Evolutionary conservation across 2,113 vertebrate genomes (phyloP).

Genomic region (Nibea albiflora): DNA sequence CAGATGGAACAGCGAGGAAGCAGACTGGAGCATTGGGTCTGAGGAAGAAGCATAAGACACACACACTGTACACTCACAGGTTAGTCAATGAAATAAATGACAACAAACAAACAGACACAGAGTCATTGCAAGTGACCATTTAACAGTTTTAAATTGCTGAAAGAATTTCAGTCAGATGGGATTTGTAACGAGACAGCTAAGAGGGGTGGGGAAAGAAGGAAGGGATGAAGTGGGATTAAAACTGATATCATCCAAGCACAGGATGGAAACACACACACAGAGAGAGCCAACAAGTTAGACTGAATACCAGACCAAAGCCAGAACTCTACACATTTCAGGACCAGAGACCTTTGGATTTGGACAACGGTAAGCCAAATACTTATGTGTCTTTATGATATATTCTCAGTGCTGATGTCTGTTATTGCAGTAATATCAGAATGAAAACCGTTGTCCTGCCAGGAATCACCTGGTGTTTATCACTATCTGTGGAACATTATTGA

Average conservation of each 20-base stretch:
- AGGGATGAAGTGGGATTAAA: slow-evolving; percentile 71
- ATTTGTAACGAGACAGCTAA: background rate
- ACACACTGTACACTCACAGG: background rate
- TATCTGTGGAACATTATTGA: background rate
- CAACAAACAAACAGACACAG: background rate
- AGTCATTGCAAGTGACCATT: background rate
- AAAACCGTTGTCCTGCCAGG: background rate
- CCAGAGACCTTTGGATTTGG: background rate
- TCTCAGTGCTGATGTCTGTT: slow-evolving; percentile 6
- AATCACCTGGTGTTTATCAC: background rate
- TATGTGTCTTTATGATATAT: background rate
- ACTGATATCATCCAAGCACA: slow-evolving; percentile 26
- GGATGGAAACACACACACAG: slow-evolving; percentile 7
- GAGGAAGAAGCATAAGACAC: slow-evolving; percentile 2
- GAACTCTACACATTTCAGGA: background rate
- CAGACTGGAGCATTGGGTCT: background rate
- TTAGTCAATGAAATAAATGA: slow-evolving; percentile 6
- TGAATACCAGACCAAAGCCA: background rate
- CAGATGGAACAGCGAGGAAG: slow-evolving; percentile 68
- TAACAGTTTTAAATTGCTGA: background rate
- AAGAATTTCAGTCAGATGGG: background rate
- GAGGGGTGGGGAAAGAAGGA: slow-evolving; percentile 3
- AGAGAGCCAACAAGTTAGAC: background rate
- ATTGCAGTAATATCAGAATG: background rate
- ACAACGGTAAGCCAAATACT: slow-evolving; percentile 41